These are phyloP conservation scores for Cataglyphis livida DNA, from an alignment of 2,888 invertebrate genomes.

Conservation along the genomic window DNA sequence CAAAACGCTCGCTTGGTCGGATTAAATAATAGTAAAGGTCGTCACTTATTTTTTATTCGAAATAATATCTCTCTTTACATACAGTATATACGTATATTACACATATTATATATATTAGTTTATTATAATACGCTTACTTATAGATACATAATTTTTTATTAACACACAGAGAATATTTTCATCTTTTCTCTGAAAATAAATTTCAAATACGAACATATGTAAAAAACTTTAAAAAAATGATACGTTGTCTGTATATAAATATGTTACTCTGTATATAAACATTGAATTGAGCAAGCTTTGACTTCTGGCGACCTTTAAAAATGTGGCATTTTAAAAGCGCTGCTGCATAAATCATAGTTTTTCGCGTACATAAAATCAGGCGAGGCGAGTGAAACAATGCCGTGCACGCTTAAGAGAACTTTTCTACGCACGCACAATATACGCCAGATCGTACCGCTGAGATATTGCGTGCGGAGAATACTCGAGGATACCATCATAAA, in stretches of 20 bases:
- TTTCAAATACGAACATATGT: neutral
- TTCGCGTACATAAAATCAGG: slow-evolving; percentile 34
- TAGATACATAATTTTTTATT: neutral
- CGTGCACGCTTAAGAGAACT: slow-evolving; percentile 61
- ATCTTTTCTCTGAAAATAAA: neutral
- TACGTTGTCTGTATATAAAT: neutral
- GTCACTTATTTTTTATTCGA: neutral
- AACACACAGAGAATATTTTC: neutral
- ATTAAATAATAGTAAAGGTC: slow-evolving; percentile 25
- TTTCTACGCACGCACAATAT: slow-evolving; percentile 67
- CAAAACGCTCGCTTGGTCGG: neutral
- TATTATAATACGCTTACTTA: neutral
- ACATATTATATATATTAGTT: neutral
- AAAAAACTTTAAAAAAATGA: neutral
- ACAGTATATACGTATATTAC: neutral
- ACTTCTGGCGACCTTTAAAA: slow-evolving; percentile 3
- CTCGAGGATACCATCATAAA: slow-evolving; percentile 59
- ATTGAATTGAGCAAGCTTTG: neutral
- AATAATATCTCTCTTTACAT: neutral
- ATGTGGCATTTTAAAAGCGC: neutral
- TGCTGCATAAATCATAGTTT: slow-evolving; percentile 41
- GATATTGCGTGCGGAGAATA: slow-evolving; percentile 62
- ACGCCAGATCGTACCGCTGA: slow-evolving; percentile 57
- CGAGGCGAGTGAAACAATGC: slow-evolving; percentile 32
- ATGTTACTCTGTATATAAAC: neutral